Base-by-base conservation (phyloP, 2,888 invertebrate genomes). In the Agrotis puta region DNA sequence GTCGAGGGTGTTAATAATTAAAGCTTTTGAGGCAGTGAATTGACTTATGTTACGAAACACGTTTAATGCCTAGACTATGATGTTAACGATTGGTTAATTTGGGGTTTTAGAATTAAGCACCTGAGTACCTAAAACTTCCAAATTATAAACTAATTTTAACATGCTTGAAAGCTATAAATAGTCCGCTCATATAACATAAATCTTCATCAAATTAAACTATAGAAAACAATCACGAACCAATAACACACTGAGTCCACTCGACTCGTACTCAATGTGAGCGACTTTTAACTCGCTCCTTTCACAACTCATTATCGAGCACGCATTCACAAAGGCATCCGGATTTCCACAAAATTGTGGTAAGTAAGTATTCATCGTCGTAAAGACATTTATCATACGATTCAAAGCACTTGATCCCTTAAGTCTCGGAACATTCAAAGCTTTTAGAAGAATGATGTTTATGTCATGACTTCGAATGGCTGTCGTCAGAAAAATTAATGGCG, bases 401-500 rank as follows among this genome's bases (percentile, higher is more conserved):
- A 86, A 87, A 88, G 82, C 88, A 85, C 88, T 89, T 92, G 89
- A 93, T 92, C 92, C 89, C 75, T 86, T 91, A 90, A 90, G 88
- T 82, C 80, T 81, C 71, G 81, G 87, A 87, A 85, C 86, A 85
- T 87, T 87, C 85, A 85, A 82, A 88, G 86, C 88, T 85, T 86
- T 88, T 84, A 84, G 83, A 89, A 88, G 89, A 90, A 89, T 88
- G 83, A 91, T 91, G 89, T 91, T 90, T 91, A 89, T 87, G 87
- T 85, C 88, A 85, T 89, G 88, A 89, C 90, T 89, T 89, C 86
- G 85, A 89, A 91, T 88, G 87, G 88, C 87, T 89, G 89, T 90
- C 92, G 87, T 91, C 88, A 85, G 87, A 92, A 92, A 92, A 91
- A 92, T 91, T 92, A 90, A 92, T 92, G 92, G 85, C 70, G 79